Percentiles rank a stretch among this genome's conserved stretches.
These are phyloP conservation scores for Taurulus bubalis DNA, from an alignment of 2,113 vertebrate species.

Conservation along the genomic window DNA sequence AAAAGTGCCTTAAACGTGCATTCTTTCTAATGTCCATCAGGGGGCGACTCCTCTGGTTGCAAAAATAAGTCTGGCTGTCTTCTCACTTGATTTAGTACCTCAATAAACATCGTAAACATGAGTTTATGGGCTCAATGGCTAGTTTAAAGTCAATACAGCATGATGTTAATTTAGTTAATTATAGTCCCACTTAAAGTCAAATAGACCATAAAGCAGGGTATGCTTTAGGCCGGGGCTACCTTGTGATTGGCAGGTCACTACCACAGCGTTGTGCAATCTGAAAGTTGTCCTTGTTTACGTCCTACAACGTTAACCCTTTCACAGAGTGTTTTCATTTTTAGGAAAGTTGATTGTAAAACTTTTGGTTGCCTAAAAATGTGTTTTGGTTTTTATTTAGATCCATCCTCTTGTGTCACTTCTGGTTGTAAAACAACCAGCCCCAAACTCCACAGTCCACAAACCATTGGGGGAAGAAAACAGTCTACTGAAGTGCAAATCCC, in stretches of 20 bases:
- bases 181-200: too few relatives aligned
- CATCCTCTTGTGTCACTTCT: neutral
- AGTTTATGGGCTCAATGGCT: neutral
- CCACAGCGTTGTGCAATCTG: neutral
- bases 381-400: neutral
- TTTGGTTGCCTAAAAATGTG: neutral
- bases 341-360: neutral
- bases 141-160: neutral
- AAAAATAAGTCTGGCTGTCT: too few relatives aligned
- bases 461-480: neutral
- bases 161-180: too few relatives aligned
- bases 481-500: neutral
- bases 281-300: neutral
- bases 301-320: neutral
- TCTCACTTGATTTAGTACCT: neutral
- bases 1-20: neutral
- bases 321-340: neutral
- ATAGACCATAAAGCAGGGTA: too few relatives aligned
- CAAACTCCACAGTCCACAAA: neutral
- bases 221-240: neutral
- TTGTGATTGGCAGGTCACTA: neutral
- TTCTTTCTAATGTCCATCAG: neutral
- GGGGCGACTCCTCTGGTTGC: too few relatives aligned
- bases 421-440: neutral
- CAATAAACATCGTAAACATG: neutral